phyloP scores from a whole-genome alignment of 2,113 vertebrate genomes.

The Trichomycterus rosablanca region DNA sequence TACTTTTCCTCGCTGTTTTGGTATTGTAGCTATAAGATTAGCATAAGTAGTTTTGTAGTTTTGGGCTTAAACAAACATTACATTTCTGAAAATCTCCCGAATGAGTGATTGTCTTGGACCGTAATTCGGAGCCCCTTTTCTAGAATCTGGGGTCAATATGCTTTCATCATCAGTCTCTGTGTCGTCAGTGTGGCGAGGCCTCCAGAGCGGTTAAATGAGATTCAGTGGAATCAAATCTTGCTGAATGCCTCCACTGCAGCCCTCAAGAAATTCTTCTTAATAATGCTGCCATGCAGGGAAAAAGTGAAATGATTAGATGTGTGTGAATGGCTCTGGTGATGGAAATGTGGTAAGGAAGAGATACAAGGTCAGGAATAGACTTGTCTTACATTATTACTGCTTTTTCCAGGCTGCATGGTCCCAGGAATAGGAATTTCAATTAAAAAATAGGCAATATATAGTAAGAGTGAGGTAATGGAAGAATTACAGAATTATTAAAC shows the following conservation, averaged over 20 bases:
- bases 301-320: slow-evolving; percentile 76
- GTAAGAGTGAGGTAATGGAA: slow-evolving; percentile 4
- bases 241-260: slow-evolving; percentile 66
- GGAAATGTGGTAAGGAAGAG: slow-evolving; percentile 75
- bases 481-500: slow-evolving; percentile 8
- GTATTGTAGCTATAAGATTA: slow-evolving; percentile 38
- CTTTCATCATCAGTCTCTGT: slow-evolving; percentile 62
- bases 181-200: slow-evolving; percentile 59
- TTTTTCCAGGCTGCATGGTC: slow-evolving; percentile 66
- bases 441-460: slow-evolving; percentile 42
- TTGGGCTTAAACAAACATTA: slow-evolving; percentile 13
- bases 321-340: slow-evolving; percentile 70
- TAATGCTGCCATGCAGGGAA: slow-evolving; percentile 69
- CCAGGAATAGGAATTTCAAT: slow-evolving; percentile 31
- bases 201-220: slow-evolving; percentile 61
- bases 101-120: slow-evolving; percentile 30
- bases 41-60: slow-evolving; percentile 13
- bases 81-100: slow-evolving; percentile 20
- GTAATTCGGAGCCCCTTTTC: slow-evolving; percentile 15
- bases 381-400: slow-evolving; percentile 70
- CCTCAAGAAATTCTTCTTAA: slow-evolving; percentile 74
- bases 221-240: slow-evolving; percentile 71
- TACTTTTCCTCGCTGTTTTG: slow-evolving; percentile 12
- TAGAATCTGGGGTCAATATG: slow-evolving; percentile 52
- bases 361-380: slow-evolving; percentile 74